These are phyloP conservation scores for Aratinga solstitialis DNA, from an alignment of 2,797 vertebrate genomes.

Conservation along the genomic window DNA sequence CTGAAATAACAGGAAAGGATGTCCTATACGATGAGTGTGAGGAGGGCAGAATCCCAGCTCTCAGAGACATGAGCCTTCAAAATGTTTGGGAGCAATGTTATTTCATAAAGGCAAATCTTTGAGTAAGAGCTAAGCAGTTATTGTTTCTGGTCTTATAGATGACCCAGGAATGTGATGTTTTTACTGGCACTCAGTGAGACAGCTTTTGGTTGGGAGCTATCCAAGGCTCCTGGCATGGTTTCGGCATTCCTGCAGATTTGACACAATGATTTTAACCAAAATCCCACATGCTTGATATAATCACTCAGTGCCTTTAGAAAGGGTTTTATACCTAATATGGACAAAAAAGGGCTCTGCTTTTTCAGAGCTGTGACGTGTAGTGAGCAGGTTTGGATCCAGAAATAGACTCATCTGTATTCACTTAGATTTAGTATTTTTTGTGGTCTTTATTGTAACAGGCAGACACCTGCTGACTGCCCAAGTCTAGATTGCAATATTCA, in stretches of 20 bases:
- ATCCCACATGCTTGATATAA: conserved; percentile 97
- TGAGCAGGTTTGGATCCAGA: conserved; percentile 79
- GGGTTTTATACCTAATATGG: conserved; percentile 99
- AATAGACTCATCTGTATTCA: conserved; percentile 80
- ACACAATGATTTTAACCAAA: conserved; percentile 91
- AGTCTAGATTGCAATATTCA: background rate
- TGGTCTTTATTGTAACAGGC: conserved; percentile 51
- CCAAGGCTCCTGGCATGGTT: conserved; percentile 88
- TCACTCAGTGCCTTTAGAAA: conserved; percentile 89
- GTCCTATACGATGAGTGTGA: background rate
- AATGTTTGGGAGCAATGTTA: background rate
- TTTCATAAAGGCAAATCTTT: conserved; percentile 45
- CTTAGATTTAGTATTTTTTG: conserved; percentile 70
- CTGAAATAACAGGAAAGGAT: background rate
- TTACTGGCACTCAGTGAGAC: conserved; percentile 80
- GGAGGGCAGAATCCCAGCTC: background rate
- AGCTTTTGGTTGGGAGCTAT: conserved; percentile 84
- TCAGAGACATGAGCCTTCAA: background rate
- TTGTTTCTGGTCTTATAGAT: conserved; percentile 75
- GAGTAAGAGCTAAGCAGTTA: conserved; percentile 52
- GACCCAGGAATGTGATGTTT: conserved; percentile 84
- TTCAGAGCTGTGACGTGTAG: conserved; percentile 77
- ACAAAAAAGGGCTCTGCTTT: conserved; percentile 87
- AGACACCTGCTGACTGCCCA: conserved; percentile 74
- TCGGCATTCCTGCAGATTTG: conserved; percentile 90